phyloP scores from a whole-genome alignment of 2,888 invertebrate species.

The Metalampra italica region DNA sequence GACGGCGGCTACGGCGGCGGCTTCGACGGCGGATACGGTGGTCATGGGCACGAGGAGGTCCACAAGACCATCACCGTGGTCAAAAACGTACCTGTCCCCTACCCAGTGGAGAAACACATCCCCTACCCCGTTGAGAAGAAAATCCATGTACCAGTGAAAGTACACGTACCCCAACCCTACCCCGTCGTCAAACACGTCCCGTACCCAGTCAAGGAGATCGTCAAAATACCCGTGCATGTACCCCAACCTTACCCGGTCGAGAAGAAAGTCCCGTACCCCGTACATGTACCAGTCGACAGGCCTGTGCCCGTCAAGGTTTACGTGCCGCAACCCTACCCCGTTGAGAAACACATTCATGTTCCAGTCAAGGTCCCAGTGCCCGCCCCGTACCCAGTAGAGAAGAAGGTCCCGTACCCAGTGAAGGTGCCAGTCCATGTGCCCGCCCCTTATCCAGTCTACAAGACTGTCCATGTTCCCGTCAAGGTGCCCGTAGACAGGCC shows the following conservation, averaged over 20 bases:
- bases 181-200: conserved; percentile 83
- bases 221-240: conserved; percentile 80
- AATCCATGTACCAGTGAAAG: conserved; percentile 80
- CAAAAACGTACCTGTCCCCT: conserved; percentile 84
- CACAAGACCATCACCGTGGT: conserved; percentile 85
- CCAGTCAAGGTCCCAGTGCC: conserved; percentile 84
- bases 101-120: conserved; percentile 85
- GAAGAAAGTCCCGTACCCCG: conserved; percentile 76
- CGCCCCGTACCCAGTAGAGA: conserved; percentile 83
- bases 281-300: conserved; percentile 73
- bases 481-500: conserved; percentile 82
- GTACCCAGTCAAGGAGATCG: conserved; percentile 81
- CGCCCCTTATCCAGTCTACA: conserved; percentile 81
- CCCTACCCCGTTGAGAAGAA: conserved; percentile 83
- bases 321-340: conserved; percentile 79
- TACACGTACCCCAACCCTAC: conserved; percentile 83
- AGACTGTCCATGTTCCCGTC: conserved; percentile 78
- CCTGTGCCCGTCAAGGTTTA: conserved; percentile 73
- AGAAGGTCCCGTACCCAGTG: conserved; percentile 82
- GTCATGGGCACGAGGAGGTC: conserved; percentile 70
- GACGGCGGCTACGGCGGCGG: conserved; percentile 33
- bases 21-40: conserved; percentile 41
- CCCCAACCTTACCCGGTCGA: conserved; percentile 86
- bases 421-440: conserved; percentile 80
- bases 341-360: conserved; percentile 81